Base-by-base conservation (phyloP, 2,113 vertebrate species). In the Anhinga anhinga region DNA sequence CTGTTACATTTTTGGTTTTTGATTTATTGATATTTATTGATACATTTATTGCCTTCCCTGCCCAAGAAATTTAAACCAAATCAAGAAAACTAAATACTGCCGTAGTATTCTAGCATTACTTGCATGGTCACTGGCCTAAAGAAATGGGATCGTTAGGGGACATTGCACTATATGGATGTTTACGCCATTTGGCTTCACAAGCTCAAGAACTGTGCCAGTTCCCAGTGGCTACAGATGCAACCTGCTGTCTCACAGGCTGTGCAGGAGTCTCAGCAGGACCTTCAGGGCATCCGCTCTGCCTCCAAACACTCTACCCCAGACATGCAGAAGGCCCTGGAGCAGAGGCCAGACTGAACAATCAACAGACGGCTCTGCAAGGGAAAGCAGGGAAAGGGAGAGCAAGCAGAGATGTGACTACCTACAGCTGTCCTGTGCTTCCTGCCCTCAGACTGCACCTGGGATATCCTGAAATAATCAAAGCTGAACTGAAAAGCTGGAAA, bases 61-160 rank as follows among this genome's bases (percentile, higher is more conserved):
- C 15, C 21, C 27, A 80, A 77, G 27, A 80, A 55, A 36, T 67
- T 59, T 34, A 85, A 74, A 52, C 19, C 23, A 52, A 71, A 38
- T 45, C 9, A 53, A 86, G 29, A 78, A 58, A 67, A 29, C 14
- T 13, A 81, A 67, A 25, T 22, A 32, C 18, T 55, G 26, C 17
- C 5, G 3, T n/a, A 6, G 2, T 32, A 36, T 11, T 72, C 4
- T 34, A 10, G 23, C 50, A 79, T 52, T 44, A 42, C 20, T 82
- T 82, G 38, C 22, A 9, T 8, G 17, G 29, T 63, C 25, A 4
- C 16, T 19, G 45, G 15, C 58, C 17, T 66, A n/a, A 49, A 53
- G 47, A 52, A 86, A 45, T 0, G 0, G 27, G 11, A 27, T 56
- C 7, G 3, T 32, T 38, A 7, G 15, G 29, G 21, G 10, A 2